These are phyloP conservation scores for Agonopterix subpropinquella DNA, from an alignment of 2,888 invertebrate species.

Conservation along the genomic window DNA sequence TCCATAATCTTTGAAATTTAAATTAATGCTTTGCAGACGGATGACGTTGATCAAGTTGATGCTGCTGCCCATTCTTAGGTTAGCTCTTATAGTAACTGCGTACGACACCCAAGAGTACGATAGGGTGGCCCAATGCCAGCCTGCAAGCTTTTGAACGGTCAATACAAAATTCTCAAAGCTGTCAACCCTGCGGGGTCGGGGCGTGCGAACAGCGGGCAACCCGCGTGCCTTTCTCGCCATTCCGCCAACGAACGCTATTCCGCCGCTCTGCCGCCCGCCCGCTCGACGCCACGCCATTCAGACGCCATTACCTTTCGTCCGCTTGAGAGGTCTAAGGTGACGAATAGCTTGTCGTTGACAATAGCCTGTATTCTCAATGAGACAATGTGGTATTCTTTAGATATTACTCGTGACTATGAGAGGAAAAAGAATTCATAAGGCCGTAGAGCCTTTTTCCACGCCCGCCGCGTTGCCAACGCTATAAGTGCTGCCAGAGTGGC, in stretches of 20 bases:
- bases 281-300: conserved; percentile 9
- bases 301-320: not conserved
- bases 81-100: too few relatives aligned
- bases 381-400: too few relatives aligned
- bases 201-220: conserved; percentile 14
- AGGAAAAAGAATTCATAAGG: too few relatives aligned
- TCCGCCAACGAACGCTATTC: conserved; percentile 29
- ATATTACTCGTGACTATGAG: too few relatives aligned
- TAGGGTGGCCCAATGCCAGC: not conserved
- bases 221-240: conserved; percentile 52
- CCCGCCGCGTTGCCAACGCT: too few relatives aligned
- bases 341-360: not conserved
- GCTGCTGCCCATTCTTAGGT: too few relatives aligned
- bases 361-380: not conserved
- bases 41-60: too few relatives aligned
- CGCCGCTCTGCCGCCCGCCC: conserved; percentile 9
- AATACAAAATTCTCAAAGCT: not conserved
- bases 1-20: too few relatives aligned
- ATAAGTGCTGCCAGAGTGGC: too few relatives aligned
- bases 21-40: too few relatives aligned
- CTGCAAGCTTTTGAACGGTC: not conserved
- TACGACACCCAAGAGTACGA: not conserved
- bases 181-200: not conserved
- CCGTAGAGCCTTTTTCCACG: too few relatives aligned
- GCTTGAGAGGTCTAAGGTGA: not conserved